Evolutionary conservation across 1,140 invertebrate genomes (phyloP).

Genomic region (Trichomalopsis sarcophagae): DNA sequence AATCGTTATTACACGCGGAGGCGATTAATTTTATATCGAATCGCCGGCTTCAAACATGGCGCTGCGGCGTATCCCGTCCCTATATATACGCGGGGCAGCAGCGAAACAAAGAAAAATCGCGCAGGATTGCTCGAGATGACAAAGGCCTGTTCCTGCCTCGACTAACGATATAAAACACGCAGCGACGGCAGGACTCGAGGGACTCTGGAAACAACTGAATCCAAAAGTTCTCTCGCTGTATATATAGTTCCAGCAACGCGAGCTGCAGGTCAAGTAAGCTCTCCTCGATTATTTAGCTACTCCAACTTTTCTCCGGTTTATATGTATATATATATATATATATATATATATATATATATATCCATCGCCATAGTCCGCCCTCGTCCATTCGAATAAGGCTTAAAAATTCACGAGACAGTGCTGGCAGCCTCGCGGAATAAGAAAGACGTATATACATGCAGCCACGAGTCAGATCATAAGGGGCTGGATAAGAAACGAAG

Average conservation of each 20-base stretch:
- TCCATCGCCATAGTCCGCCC: neutral
- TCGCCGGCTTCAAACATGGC: too few relatives aligned
- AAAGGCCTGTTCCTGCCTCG: neutral
- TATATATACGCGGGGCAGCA: too few relatives aligned
- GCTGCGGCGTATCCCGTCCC: too few relatives aligned
- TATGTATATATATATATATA: too few relatives aligned
- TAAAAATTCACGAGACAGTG: conserved; percentile 62
- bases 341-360: too few relatives aligned
- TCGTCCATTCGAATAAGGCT: conserved; percentile 58
- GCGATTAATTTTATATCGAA: too few relatives aligned
- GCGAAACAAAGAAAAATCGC: neutral
- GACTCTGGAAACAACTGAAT: neutral
- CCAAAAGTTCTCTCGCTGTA: neutral
- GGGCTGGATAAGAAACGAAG: conserved; percentile 20
- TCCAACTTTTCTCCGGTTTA: too few relatives aligned
- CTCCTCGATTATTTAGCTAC: conserved; percentile 60
- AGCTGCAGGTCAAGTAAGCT: neutral
- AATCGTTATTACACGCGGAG: too few relatives aligned
- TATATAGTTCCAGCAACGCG: neutral
- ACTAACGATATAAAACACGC: neutral
- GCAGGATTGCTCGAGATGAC: neutral
- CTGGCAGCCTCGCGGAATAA: neutral
- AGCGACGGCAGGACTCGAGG: neutral
- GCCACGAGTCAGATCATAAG: too few relatives aligned
- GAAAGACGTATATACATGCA: neutral